Evolutionary conservation across 2,888 invertebrate species (phyloP).

Genomic region (Pristionchus fissidentatus): DNA sequence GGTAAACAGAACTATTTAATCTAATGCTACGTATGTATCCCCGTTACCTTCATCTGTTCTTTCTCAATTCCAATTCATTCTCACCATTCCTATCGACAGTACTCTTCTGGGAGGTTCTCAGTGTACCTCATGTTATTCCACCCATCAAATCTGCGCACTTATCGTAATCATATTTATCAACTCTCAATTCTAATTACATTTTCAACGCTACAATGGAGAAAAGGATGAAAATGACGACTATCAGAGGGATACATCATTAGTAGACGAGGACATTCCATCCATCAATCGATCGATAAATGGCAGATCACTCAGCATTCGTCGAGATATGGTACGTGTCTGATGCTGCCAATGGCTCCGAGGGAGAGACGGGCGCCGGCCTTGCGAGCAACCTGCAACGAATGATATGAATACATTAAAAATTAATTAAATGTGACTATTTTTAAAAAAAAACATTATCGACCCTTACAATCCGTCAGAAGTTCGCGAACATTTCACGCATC

Average conservation of each 20-base stretch:
- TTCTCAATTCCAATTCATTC: background rate
- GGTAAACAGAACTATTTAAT: too few species aligned
- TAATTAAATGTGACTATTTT: background rate
- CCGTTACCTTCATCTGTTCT: background rate
- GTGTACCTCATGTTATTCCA: background rate
- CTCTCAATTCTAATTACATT: constrained; percentile 26
- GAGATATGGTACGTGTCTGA: constrained; percentile 41
- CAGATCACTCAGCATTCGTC: constrained; percentile 32
- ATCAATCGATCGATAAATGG: background rate
- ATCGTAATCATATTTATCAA: constrained; percentile 28
- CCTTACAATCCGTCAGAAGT: too few species aligned
- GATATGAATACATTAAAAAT: background rate
- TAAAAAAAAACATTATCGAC: background rate
- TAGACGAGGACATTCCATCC: background rate
- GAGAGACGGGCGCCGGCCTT: constrained; percentile 32
- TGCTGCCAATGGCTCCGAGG: constrained; percentile 35
- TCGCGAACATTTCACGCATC: too few species aligned
- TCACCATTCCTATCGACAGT: background rate
- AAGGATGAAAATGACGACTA: constrained; percentile 10
- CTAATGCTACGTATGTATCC: too few species aligned
- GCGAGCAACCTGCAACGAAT: constrained; percentile 40
- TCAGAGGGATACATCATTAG: background rate
- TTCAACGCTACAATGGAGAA: constrained; percentile 6
- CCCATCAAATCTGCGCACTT: background rate
- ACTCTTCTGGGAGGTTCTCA: too few species aligned